Evolutionary conservation across 2,888 invertebrate genomes (phyloP).

Genomic region (Trissoscelio sp.): DNA sequence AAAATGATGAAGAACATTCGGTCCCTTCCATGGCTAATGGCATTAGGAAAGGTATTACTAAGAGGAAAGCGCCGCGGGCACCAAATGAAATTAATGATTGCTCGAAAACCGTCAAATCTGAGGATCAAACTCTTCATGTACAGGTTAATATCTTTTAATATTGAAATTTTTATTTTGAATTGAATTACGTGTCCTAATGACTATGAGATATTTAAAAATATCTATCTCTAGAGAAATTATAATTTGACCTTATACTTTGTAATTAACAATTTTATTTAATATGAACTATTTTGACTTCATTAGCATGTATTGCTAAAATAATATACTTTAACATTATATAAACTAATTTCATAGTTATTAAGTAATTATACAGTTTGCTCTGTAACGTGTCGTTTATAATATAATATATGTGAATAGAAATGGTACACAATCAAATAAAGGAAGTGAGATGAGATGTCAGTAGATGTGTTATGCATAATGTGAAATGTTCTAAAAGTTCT

Average conservation of each 20-base stretch:
- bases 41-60: conserved; percentile 56
- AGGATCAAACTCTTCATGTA: conserved; percentile 34
- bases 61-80: conserved; percentile 73
- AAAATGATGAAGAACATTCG: conserved; percentile 49
- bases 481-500: not conserved
- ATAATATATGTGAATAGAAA: not conserved
- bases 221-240: too few species aligned
- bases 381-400: not conserved
- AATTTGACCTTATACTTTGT: too few species aligned
- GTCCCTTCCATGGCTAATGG: conserved; percentile 59
- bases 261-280: too few species aligned
- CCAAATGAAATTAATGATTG: conserved; percentile 55
- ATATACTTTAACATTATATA: not conserved
- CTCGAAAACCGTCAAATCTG: conserved; percentile 25
- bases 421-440: not conserved
- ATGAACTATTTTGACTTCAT: too few species aligned
- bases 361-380: not conserved
- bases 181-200: too few species aligned
- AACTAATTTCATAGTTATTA: not conserved
- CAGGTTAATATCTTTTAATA: conserved; percentile 47
- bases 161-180: too few species aligned
- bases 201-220: too few species aligned
- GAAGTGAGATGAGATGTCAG: not conserved
- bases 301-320: too few species aligned
- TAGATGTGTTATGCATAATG: not conserved